A percentile compares a stretch with the other conserved stretches of the same genome.
phyloP scores from a whole-genome alignment of 1,140 invertebrate species.

The Drosophila watanabei region DNA sequence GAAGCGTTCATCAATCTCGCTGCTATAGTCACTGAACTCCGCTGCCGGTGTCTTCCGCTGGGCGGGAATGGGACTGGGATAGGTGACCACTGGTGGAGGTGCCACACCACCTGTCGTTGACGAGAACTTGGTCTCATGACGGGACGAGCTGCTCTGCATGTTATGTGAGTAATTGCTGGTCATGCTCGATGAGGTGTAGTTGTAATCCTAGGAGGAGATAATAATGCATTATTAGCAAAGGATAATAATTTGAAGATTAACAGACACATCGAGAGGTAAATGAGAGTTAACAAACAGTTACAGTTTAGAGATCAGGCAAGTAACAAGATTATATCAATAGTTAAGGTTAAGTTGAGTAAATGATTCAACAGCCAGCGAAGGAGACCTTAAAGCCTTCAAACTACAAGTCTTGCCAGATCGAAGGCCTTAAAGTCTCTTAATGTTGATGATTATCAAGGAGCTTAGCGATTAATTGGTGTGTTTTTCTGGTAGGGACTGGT shows the following conservation, averaged over 20 bases:
- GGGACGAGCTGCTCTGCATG: conserved; percentile 66
- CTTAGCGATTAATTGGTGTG: conserved; percentile 17
- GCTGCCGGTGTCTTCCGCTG: conserved; percentile 89
- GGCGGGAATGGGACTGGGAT: conserved; percentile 86
- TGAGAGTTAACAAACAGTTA: conserved; percentile 19
- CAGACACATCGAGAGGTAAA: conserved; percentile 7
- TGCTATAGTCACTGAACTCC: conserved; percentile 92
- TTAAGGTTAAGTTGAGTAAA: conserved; percentile 20
- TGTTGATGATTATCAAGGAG: conserved; percentile 23
- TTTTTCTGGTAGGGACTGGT: neutral
- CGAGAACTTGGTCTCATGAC: conserved; percentile 85
- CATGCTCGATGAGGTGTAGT: conserved; percentile 66
- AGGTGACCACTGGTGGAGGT: conserved; percentile 76
- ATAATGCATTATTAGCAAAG: neutral
- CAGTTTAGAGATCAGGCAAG: conserved; percentile 44
- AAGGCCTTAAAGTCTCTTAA: neutral
- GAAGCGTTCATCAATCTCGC: conserved; percentile 90
- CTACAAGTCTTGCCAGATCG: neutral
- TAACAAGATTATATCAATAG: conserved; percentile 15
- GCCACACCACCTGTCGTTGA: conserved; percentile 57
- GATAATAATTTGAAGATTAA: neutral
- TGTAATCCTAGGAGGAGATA: conserved; percentile 60
- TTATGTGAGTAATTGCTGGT: conserved; percentile 84
- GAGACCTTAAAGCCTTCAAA: neutral
- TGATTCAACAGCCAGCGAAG: conserved; percentile 7